Percentiles rank a stretch among this genome's conserved stretches.
These are phyloP conservation scores for Cyrtodaria siliqua DNA, from an alignment of 2,888 invertebrate genomes.

Conservation along the genomic window DNA sequence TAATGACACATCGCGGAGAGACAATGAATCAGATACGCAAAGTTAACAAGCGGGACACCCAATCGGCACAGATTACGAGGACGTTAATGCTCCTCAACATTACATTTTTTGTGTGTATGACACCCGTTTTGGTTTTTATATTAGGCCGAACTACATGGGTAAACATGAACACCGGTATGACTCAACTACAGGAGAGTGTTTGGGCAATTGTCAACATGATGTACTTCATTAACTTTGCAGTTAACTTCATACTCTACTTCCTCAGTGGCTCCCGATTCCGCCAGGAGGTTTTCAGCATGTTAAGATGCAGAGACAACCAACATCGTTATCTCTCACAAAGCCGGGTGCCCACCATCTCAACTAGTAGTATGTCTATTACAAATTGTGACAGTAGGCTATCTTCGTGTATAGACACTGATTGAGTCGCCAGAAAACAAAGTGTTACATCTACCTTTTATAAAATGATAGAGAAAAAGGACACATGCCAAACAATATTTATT, in stretches of 20 bases:
- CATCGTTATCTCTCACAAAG: no score
- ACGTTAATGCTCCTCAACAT: constrained; percentile 56
- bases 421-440: no score
- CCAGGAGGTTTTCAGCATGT: constrained; percentile 18
- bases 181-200: constrained; percentile 23
- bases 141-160: constrained; percentile 47
- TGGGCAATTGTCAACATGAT: constrained; percentile 53
- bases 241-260: constrained; percentile 54
- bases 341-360: no score
- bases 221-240: constrained; percentile 48
- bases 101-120: constrained; percentile 52
- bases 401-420: no score
- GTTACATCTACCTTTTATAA: no score
- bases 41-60: neutral
- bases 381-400: no score
- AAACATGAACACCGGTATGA: constrained; percentile 19
- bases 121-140: constrained; percentile 47
- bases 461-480: no score
- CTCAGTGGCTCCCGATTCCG: constrained; percentile 48
- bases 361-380: no score
- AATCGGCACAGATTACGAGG: constrained; percentile 31
- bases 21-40: neutral
- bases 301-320: no score
- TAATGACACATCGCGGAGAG: constrained; percentile 1
- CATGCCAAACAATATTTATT: no score